phyloP scores from a whole-genome alignment of 2,888 invertebrate genomes.

The Synergus laeviventris region DNA sequence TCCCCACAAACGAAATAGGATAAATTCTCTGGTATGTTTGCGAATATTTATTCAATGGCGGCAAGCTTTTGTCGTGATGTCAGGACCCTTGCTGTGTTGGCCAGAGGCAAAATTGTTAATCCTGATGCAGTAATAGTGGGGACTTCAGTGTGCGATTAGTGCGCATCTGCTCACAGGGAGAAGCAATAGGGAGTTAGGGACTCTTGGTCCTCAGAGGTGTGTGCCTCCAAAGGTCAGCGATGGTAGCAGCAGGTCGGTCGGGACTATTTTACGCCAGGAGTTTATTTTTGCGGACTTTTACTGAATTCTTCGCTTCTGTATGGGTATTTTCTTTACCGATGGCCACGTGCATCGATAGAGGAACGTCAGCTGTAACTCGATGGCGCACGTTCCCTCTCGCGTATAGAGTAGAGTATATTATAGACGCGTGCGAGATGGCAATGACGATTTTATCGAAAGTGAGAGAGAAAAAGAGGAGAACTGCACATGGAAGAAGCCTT shows the following conservation, averaged over 20 bases:
- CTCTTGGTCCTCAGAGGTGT: constrained; percentile 22
- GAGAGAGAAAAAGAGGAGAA: not conserved
- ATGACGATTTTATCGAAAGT: constrained; percentile 19
- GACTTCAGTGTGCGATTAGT: constrained; percentile 21
- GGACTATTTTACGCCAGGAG: constrained; percentile 42
- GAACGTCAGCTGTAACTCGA: constrained; percentile 52
- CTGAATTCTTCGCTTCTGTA: constrained; percentile 44
- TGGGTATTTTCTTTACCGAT: constrained; percentile 42
- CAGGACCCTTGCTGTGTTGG: constrained; percentile 1
- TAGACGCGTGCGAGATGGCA: not conserved
- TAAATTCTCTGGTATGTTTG: constrained; percentile 34
- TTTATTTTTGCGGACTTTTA: constrained; percentile 47
- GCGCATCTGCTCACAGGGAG: constrained; percentile 32
- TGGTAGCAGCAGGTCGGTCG: constrained; percentile 13
- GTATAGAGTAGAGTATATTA: not conserved
- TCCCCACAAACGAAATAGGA: constrained; percentile 28
- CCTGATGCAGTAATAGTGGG: constrained; percentile 7
- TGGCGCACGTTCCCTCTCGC: constrained; percentile 17
- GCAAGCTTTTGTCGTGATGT: constrained; percentile 16
- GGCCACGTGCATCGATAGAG: constrained; percentile 53
- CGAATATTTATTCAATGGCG: constrained; percentile 37
- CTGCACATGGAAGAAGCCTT: constrained; percentile 29
- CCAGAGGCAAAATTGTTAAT: constrained; percentile 14
- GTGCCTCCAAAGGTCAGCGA: not conserved
- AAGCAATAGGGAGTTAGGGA: constrained; percentile 6